Percentiles rank a stretch among this genome's conserved stretches.
Evolutionary conservation across 2,888 invertebrate species (phyloP).

Genomic region (Ecliptopera silaceata): DNA sequence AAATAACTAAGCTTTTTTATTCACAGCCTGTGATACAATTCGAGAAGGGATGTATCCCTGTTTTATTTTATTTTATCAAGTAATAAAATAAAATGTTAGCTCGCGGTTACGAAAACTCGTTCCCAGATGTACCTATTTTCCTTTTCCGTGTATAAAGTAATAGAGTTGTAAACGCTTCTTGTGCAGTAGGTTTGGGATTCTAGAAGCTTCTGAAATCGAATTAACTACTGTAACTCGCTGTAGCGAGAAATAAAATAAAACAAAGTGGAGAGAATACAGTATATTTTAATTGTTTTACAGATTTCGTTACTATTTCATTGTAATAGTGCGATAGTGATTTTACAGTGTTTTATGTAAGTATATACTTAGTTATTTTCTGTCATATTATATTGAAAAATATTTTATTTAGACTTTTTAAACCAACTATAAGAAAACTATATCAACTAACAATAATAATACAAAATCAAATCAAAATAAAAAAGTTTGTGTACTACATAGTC

Average conservation of each 20-base stretch:
- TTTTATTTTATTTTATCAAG: constrained; percentile 69
- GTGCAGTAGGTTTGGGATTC: constrained; percentile 32
- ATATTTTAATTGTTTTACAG: no score
- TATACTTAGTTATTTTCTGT: no score
- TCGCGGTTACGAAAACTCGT: constrained; percentile 58
- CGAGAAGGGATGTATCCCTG: constrained; percentile 51
- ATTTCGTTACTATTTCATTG: no score
- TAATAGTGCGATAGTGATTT: no score
- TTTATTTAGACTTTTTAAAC: no score
- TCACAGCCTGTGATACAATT: constrained; percentile 41
- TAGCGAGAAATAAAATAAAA: constrained; percentile 6
- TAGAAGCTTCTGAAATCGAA: constrained; percentile 23
- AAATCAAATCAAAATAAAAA: no score
- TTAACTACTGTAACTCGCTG: constrained; percentile 28
- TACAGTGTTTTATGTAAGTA: no score
- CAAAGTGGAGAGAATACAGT: no score
- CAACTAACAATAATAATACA: no score
- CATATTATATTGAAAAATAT: no score
- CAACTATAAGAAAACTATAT: no score
- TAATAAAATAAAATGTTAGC: constrained; percentile 65
- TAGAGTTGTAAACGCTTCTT: constrained; percentile 46
- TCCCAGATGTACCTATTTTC: constrained; percentile 52
- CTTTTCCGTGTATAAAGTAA: constrained; percentile 44
- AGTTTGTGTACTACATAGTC: neutral
- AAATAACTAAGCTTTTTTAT: neutral